These are phyloP conservation scores for Hassar affinis DNA, from an alignment of 2,113 vertebrate genomes.

Conservation along the genomic window DNA sequence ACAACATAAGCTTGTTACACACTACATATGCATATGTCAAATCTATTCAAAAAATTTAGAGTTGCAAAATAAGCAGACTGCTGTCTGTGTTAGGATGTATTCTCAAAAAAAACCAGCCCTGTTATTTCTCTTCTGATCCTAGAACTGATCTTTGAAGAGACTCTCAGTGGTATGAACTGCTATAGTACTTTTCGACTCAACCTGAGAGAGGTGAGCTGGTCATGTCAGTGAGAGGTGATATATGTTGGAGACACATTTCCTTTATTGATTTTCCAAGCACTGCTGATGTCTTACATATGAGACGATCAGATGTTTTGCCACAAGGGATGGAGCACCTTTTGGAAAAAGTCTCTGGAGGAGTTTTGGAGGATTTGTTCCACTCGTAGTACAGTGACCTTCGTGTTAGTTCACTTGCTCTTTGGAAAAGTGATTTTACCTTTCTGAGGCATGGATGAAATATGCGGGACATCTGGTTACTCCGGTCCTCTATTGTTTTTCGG, in stretches of 20 bases:
- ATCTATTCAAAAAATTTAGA: background rate
- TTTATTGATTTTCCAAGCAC: slow-evolving; percentile 40
- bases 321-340: slow-evolving; percentile 26
- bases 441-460: slow-evolving; percentile 25
- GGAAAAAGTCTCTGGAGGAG: background rate
- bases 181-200: slow-evolving; percentile 1
- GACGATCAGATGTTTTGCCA: slow-evolving; percentile 43
- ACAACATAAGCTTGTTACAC: background rate
- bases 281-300: slow-evolving; percentile 19
- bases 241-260: slow-evolving; percentile 24
- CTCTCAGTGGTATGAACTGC: slow-evolving; percentile 13
- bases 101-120: background rate
- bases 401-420: slow-evolving; percentile 11
- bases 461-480: slow-evolving; percentile 26
- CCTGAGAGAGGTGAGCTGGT: slow-evolving; percentile 27
- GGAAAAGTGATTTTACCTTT: slow-evolving; percentile 16
- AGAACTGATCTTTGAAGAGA: slow-evolving; percentile 6
- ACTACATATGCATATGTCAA: background rate
- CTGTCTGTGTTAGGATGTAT: background rate
- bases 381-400: slow-evolving; percentile 15
- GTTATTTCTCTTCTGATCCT: slow-evolving; percentile 15
- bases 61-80: background rate
- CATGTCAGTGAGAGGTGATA: slow-evolving; percentile 28
- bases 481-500: slow-evolving; percentile 13
- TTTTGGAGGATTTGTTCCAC: slow-evolving; percentile 20